These are phyloP conservation scores for Dicentrarchus labrax DNA, from an alignment of 2,113 vertebrate genomes.

Conservation along the genomic window DNA sequence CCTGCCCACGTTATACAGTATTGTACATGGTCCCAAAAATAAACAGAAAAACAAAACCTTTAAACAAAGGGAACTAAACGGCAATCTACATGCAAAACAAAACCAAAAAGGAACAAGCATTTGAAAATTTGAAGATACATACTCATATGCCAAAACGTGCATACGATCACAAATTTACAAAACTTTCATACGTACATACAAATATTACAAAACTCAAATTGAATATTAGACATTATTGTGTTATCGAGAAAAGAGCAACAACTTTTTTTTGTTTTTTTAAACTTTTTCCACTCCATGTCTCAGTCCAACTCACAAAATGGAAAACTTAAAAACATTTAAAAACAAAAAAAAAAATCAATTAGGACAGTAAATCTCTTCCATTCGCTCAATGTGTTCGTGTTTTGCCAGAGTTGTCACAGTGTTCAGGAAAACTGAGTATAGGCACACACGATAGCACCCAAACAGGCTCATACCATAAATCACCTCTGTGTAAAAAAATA, in stretches of 20 bases:
- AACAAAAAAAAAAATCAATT: neutral
- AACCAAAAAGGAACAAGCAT: slow-evolving; percentile 78
- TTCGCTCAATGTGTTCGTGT: slow-evolving; percentile 64
- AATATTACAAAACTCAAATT: slow-evolving; percentile 79
- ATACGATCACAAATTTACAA: slow-evolving; percentile 82
- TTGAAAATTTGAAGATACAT: slow-evolving; percentile 78
- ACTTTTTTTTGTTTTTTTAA: slow-evolving; percentile 52
- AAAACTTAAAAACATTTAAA: slow-evolving; percentile 39
- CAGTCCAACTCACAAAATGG: slow-evolving; percentile 63
- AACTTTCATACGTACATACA: slow-evolving; percentile 81
- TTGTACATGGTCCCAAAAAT: slow-evolving; percentile 86
- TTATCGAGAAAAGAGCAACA: slow-evolving; percentile 70
- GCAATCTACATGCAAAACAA: slow-evolving; percentile 86
- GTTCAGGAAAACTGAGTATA: slow-evolving; percentile 72
- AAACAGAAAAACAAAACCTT: slow-evolving; percentile 69
- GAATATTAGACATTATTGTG: slow-evolving; percentile 73
- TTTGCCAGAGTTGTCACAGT: slow-evolving; percentile 80
- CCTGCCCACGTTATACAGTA: slow-evolving; percentile 88
- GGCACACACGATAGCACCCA: slow-evolving; percentile 67
- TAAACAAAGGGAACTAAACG: slow-evolving; percentile 73
- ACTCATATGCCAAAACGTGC: slow-evolving; percentile 84
- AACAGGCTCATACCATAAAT: slow-evolving; percentile 64
- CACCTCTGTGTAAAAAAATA: slow-evolving; percentile 74
- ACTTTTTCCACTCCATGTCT: slow-evolving; percentile 59
- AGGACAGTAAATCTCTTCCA: slow-evolving; percentile 59